Evolutionary conservation across 2,888 invertebrate species (phyloP).

Genomic region (Pristionchus exspectatus): DNA sequence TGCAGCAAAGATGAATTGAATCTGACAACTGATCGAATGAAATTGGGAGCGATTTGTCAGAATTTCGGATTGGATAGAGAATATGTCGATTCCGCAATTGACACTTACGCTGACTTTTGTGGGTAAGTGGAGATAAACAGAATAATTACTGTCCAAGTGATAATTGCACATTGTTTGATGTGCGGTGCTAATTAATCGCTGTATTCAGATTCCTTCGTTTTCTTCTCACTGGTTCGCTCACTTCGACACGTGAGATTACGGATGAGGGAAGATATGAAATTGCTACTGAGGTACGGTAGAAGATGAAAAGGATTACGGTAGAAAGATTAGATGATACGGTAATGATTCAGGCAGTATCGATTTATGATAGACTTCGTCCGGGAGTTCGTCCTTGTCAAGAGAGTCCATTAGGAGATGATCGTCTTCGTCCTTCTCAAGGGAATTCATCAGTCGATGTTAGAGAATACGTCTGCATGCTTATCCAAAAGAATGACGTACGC

Average conservation of each 20-base stretch:
- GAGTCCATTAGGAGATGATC: neutral
- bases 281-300: constrained; percentile 4
- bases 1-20: constrained; percentile 37
- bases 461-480: neutral
- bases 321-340: neutral
- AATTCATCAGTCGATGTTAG: neutral
- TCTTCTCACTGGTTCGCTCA: neutral
- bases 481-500: neutral
- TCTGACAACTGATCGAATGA: neutral
- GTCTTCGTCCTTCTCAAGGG: neutral
- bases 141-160: too few species aligned
- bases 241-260: neutral
- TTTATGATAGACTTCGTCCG: constrained; percentile 15
- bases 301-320: neutral
- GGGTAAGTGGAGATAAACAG: neutral
- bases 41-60: constrained; percentile 13
- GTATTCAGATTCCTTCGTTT: constrained; percentile 21
- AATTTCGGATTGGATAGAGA: neutral
- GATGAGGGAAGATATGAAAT: neutral
- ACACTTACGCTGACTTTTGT: neutral
- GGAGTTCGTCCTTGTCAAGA: neutral
- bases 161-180: neutral
- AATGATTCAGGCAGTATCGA: constrained; percentile 4
- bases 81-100: neutral
- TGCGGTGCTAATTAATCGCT: too few species aligned